Evolutionary conservation across 1,140 invertebrate species (phyloP).

Genomic region (Drosophila parabipectinata): DNA sequence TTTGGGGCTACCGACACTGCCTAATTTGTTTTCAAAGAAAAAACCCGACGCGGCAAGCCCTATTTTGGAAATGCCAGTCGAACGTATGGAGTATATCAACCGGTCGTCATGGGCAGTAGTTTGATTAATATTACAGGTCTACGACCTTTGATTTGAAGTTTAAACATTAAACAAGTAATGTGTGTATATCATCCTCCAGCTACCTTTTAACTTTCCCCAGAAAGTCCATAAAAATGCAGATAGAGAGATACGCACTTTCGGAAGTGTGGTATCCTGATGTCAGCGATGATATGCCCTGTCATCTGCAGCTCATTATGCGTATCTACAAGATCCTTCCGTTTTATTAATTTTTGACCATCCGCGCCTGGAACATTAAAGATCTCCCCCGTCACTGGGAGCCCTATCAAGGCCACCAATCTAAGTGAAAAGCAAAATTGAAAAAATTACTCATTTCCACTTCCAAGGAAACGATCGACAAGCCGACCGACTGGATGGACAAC

Average conservation of each 20-base stretch:
- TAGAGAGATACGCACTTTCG: conserved; percentile 41
- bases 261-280: conserved; percentile 32
- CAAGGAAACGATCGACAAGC: conserved; percentile 72
- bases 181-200: conserved; percentile 14
- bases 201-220: conserved; percentile 20
- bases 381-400: conserved; percentile 28
- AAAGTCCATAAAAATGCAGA: conserved; percentile 12
- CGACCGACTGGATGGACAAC: conserved; percentile 37
- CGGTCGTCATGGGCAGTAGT: conserved; percentile 37
- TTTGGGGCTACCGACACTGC: conserved; percentile 50
- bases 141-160: conserved; percentile 27
- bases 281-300: conserved; percentile 53
- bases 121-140: conserved; percentile 43
- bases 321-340: conserved; percentile 22
- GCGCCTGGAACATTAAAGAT: conserved; percentile 26
- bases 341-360: conserved; percentile 38
- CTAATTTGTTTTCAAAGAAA: conserved; percentile 71
- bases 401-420: conserved; percentile 76
- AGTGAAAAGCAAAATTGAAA: conserved; percentile 75
- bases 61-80: conserved; percentile 38
- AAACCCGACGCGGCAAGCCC: conserved; percentile 41
- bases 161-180: conserved; percentile 7
- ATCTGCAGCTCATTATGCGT: conserved; percentile 50
- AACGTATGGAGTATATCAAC: conserved; percentile 22
- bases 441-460: conserved; percentile 83